phyloP scores from a whole-genome alignment of 2,888 invertebrate genomes.

The Parelbella ahira region DNA sequence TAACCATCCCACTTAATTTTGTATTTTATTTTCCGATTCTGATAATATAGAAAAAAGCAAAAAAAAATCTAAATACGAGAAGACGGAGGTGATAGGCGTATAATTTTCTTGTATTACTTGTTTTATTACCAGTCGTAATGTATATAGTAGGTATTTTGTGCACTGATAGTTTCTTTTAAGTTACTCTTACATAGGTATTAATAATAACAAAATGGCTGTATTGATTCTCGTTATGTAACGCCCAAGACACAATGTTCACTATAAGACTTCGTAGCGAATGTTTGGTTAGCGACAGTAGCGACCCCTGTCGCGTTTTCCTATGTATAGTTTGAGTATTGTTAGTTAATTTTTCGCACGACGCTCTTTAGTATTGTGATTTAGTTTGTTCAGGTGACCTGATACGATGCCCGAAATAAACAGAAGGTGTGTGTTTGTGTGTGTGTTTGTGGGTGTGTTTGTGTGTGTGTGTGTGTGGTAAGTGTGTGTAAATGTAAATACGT shows the following conservation, averaged over 20 bases:
- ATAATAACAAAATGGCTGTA: slow-evolving; percentile 69
- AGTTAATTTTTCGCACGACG: slow-evolving; percentile 43
- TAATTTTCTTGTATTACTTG: slow-evolving; percentile 38
- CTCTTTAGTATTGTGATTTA: slow-evolving; percentile 46
- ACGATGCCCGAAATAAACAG: too few species aligned
- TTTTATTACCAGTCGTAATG: slow-evolving; percentile 56
- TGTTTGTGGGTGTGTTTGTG: too few species aligned
- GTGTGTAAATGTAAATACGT: slow-evolving; percentile 68
- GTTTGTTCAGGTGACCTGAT: slow-evolving; percentile 31
- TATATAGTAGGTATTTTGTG: slow-evolving; percentile 69
- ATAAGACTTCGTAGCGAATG: slow-evolving; percentile 47
- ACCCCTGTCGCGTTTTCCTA: slow-evolving; percentile 40
- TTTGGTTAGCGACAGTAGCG: slow-evolving; percentile 44
- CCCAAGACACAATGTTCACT: slow-evolving; percentile 51
- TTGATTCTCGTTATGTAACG: slow-evolving; percentile 45
- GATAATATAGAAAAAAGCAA: slow-evolving; percentile 44
- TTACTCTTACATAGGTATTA: slow-evolving; percentile 53
- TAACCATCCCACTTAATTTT: slow-evolving; percentile 42
- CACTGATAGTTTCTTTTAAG: slow-evolving; percentile 73
- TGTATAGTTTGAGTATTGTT: slow-evolving; percentile 49
- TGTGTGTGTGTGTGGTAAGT: too few species aligned
- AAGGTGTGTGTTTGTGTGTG: too few species aligned
- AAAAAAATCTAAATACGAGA: slow-evolving; percentile 53
- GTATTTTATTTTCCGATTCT: slow-evolving; percentile 16
- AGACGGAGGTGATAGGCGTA: slow-evolving; percentile 38